A percentile compares a stretch with the other conserved stretches of the same genome.
These are phyloP conservation scores for Halichoerus grypus DNA, from an alignment of 2,113 vertebrate species.

Conservation along the genomic window DNA sequence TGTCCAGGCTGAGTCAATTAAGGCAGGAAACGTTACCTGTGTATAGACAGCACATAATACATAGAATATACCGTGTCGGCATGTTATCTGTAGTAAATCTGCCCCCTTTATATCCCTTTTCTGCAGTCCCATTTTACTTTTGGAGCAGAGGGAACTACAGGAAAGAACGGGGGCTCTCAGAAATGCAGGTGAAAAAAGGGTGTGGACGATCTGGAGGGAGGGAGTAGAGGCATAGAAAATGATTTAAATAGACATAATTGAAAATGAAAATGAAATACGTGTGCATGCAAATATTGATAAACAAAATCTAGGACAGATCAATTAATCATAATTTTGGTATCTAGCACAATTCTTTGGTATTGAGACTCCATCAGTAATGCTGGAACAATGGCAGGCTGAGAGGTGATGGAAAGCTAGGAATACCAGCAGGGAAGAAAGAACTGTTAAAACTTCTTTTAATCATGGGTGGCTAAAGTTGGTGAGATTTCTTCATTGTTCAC, in stretches of 20 bases:
- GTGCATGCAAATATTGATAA: neutral
- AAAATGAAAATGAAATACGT: neutral
- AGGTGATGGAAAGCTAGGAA: neutral
- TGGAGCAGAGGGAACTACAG: conserved; percentile 28
- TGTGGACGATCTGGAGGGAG: neutral
- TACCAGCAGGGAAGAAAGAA: neutral
- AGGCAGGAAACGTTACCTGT: neutral
- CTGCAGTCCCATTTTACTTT: conserved; percentile 6
- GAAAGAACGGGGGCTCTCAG: neutral
- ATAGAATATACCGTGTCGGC: neutral
- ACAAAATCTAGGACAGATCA: neutral
- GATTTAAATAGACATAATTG: conserved; percentile 13
- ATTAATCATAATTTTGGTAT: neutral
- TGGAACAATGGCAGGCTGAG: conserved; percentile 22
- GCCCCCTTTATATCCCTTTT: neutral
- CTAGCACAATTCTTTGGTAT: neutral
- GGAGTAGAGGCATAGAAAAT: neutral
- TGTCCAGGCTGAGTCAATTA: neutral
- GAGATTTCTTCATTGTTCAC: neutral
- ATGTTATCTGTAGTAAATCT: neutral
- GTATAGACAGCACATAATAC: neutral
- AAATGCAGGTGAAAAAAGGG: conserved; percentile 45
- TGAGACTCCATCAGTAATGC: neutral
- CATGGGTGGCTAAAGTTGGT: neutral
- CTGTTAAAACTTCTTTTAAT: neutral